A percentile compares a stretch with the other conserved stretches of the same genome.
Evolutionary conservation across 1,140 invertebrate species (phyloP).

Genomic region (Scaptomyza pallida): DNA sequence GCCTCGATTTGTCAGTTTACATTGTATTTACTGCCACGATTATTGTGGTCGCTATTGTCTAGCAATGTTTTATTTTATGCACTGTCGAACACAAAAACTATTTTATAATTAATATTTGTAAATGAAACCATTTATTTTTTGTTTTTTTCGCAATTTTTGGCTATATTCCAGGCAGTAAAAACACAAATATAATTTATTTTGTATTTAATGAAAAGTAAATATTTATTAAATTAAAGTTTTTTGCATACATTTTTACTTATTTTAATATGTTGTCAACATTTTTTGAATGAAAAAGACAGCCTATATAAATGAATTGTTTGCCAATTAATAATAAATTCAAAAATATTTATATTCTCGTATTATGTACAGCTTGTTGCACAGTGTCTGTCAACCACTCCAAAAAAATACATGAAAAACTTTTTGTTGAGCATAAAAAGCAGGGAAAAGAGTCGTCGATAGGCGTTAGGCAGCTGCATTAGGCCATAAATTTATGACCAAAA

Average conservation of each 20-base stretch:
- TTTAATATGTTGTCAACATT: no score
- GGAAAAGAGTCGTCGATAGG: conserved; percentile 11
- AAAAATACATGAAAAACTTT: conserved; percentile 18
- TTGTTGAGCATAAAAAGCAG: background rate
- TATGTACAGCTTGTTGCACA: background rate
- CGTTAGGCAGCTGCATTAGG: conserved; percentile 61
- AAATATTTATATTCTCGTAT: no score
- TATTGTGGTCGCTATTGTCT: conserved; percentile 30
- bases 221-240: no score
- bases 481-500: conserved; percentile 70
- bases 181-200: no score
- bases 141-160: no score
- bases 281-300: no score
- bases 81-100: background rate
- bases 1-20: conserved; percentile 60
- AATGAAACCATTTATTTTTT: no score
- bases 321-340: no score
- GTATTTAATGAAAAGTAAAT: no score
- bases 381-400: background rate
- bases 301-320: no score
- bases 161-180: no score
- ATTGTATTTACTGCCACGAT: conserved; percentile 41
- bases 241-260: no score
- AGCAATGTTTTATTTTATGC: background rate
- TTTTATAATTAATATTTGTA: background rate